phyloP scores from a whole-genome alignment of 2,113 vertebrate species.

The Phalacrocorax aristotelis region DNA sequence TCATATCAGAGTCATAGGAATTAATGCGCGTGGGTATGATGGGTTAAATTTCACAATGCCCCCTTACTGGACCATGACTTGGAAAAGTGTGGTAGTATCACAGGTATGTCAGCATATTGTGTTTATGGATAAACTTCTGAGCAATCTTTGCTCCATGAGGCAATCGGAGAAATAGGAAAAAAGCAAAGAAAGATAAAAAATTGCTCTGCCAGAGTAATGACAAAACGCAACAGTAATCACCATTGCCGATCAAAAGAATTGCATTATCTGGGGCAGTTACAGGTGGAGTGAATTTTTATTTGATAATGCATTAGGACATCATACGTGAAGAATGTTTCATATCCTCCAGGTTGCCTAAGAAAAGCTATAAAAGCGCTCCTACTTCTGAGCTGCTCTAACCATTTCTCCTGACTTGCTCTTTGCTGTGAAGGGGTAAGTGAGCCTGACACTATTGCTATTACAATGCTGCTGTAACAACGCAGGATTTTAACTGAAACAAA shows the following conservation, averaged over 20 bases:
- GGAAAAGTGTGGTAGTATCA: neutral
- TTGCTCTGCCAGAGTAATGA: neutral
- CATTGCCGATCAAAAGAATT: neutral
- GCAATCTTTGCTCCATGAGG: neutral
- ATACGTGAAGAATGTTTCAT: neutral
- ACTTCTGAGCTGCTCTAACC: neutral
- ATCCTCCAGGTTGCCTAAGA: neutral
- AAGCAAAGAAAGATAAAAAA: neutral
- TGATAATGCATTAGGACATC: neutral
- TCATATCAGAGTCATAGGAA: neutral
- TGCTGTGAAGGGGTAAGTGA: neutral
- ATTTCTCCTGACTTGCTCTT: neutral
- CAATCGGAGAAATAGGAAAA: neutral
- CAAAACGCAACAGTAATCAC: neutral
- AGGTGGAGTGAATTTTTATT: slow-evolving; percentile 31
- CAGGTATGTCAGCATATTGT: neutral
- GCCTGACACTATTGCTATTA: neutral
- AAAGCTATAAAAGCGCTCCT: neutral
- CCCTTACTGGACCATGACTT: neutral
- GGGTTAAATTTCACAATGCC: neutral
- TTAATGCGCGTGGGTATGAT: rapidly evolving
- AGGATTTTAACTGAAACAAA: neutral
- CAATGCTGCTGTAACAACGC: neutral
- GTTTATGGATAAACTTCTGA: neutral
- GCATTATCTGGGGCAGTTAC: neutral